Evolutionary conservation across 2,113 vertebrate species (phyloP), one percentile per base, ranked within the genome.

Genomic region (Dolichallabes microphthalmus): DNA sequence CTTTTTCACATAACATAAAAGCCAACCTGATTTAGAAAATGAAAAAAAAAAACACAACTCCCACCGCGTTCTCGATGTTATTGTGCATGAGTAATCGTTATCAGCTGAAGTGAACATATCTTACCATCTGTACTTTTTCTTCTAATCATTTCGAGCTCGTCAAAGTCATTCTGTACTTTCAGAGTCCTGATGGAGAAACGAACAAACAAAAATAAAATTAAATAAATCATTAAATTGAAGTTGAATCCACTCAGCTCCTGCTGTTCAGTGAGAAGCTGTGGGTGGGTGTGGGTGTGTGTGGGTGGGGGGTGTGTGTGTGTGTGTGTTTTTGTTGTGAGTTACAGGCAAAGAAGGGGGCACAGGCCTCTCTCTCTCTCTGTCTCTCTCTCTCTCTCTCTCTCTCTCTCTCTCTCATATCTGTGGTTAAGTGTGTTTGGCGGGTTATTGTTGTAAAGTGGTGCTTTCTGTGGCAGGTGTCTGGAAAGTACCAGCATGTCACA

Each of bases 401-500:
- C n/a, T n/a, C 39, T 76, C 73, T 75, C 39, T 76, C 45, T 75
- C 50, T 55, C 50, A 30, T 77, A 57, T 57, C 75, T 77, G 74
- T 77, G 74, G 74, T 75, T 71, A 80, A 64, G 73, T 61, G 71
- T 82, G 55, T 73, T 81, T 58, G 30, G 77, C 53, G 57, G 83
- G 61, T 84, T 52, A 58, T 57, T 86, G 73, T 88, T 88, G 73
- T 82, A 80, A 64, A 82, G 57, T 79, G 61, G 60, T 78, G 78
- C 73, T 82, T 61, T 66, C 53, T 78, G 63, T 74, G 30, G 80
- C 83, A 89, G 89, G 85, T 88, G 85, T 89, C 60, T 86, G 88
- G 86, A 90, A 90, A 89, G 86, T 88, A 90, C 89, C 88, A 79
- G 74, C 14, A 50, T 85, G 78, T 85, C 85, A 81, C 45, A 83